Evolutionary conservation across 2,113 vertebrate species (phyloP).

Genomic region (Ictalurus punctatus): DNA sequence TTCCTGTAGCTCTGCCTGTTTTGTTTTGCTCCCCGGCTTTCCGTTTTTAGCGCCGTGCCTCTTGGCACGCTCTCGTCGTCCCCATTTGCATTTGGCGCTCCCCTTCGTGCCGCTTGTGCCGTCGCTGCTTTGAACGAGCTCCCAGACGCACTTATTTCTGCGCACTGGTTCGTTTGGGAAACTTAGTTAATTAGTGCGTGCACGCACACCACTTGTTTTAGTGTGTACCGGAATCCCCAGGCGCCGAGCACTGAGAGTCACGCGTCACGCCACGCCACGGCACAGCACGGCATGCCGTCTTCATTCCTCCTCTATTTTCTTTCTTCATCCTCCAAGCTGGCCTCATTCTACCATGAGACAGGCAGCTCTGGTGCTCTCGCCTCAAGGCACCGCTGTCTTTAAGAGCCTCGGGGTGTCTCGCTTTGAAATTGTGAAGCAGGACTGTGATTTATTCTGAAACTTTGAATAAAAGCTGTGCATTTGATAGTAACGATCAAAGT

Average conservation of each 20-base stretch:
- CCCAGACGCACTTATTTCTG: slow-evolving; percentile 65
- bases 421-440: neutral
- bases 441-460: neutral
- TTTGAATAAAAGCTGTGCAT: neutral
- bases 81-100: slow-evolving; percentile 58
- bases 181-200: slow-evolving; percentile 67
- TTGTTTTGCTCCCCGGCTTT: slow-evolving; percentile 24
- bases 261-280: slow-evolving; percentile 2
- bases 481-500: slow-evolving; percentile 12
- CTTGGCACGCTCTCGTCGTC: slow-evolving; percentile 46
- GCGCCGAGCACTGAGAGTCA: slow-evolving; percentile 5
- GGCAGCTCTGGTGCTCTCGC: neutral
- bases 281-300: slow-evolving; percentile 20
- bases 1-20: neutral
- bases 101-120: slow-evolving; percentile 47
- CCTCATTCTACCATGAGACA: slow-evolving; percentile 41
- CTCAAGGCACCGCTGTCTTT: slow-evolving; percentile 20
- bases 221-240: slow-evolving; percentile 56
- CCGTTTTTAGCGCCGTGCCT: slow-evolving; percentile 35
- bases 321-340: slow-evolving; percentile 35
- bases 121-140: slow-evolving; percentile 59
- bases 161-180: slow-evolving; percentile 63
- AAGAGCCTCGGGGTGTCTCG: slow-evolving; percentile 3
- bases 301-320: slow-evolving; percentile 8
- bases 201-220: slow-evolving; percentile 51